Conservation (phyloP, 2,113 vertebrate genomes). For the Atrichornis clamosus region DNA sequence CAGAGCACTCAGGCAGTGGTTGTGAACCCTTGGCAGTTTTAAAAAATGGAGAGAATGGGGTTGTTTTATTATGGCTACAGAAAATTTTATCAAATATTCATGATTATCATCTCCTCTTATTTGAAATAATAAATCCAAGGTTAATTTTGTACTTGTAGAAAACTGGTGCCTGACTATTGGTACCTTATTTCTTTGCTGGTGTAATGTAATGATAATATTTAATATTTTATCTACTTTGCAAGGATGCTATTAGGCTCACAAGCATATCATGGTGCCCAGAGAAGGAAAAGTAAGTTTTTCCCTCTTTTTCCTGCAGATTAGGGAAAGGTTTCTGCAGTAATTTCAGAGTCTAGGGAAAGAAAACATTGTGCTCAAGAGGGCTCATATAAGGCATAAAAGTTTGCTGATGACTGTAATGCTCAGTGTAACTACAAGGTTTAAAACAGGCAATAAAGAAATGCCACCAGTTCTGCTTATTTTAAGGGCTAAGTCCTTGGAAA, state of each 20-base stretch:
- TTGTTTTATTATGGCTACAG: slow-evolving; percentile 6
- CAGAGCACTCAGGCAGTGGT: rapidly evolving
- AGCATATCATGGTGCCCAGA: slow-evolving; percentile 27
- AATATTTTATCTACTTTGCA: slow-evolving; percentile 59
- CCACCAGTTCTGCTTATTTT: not conserved
- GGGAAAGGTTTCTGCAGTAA: not conserved
- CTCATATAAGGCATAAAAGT: not conserved
- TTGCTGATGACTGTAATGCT: not conserved
- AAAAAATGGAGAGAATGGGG: not conserved
- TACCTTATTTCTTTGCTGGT: slow-evolving; percentile 6
- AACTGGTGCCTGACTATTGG: slow-evolving; percentile 12
- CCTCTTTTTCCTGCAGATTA: not conserved
- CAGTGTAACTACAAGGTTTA: not conserved
- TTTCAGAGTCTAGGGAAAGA: not conserved
- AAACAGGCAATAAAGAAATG: not conserved
- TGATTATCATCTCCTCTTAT: slow-evolving; percentile 59
- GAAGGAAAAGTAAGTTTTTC: slow-evolving; percentile 18
- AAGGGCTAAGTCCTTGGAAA: not conserved
- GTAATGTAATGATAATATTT: slow-evolving; percentile 41
- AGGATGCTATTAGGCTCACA: slow-evolving; percentile 60
- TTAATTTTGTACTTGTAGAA: slow-evolving; percentile 50
- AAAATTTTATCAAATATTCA: slow-evolving; percentile 71
- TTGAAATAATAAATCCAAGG: slow-evolving; percentile 69
- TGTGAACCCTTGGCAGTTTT: not conserved
- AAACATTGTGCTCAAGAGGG: not conserved